These are phyloP conservation scores for Atractosteus spatula DNA, from an alignment of 2,113 vertebrate species.

Conservation along the genomic window DNA sequence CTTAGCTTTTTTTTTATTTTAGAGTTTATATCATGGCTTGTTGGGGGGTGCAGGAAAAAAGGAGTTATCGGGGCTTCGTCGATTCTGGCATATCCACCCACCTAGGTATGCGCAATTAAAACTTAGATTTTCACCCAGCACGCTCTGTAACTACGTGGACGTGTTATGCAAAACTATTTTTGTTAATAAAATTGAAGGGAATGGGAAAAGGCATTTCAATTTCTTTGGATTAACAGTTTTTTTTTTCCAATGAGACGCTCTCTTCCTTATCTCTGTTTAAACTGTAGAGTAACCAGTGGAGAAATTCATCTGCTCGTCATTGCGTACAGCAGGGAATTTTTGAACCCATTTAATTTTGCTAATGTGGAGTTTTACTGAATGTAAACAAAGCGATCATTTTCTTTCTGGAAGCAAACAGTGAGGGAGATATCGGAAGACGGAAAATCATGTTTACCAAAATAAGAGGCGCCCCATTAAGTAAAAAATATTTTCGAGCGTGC, in stretches of 20 bases:
- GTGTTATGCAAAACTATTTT: conserved; percentile 16
- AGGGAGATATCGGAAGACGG: neutral
- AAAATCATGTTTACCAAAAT: neutral
- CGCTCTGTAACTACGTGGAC: conserved; percentile 4
- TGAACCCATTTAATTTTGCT: conserved; percentile 9
- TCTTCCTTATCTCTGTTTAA: conserved; percentile 18
- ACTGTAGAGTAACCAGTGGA: conserved; percentile 8
- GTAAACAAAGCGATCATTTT: conserved; percentile 17
- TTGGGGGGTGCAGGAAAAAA: conserved; percentile 1
- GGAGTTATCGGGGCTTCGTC: neutral
- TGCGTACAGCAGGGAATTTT: conserved; percentile 17
- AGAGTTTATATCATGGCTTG: neutral
- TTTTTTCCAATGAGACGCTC: conserved; percentile 13
- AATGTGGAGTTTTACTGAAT: conserved; percentile 16
- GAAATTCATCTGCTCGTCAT: conserved; percentile 12
- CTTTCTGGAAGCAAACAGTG: conserved; percentile 2
- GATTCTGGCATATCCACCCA: neutral
- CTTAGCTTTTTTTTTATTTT: neutral
- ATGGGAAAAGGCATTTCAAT: conserved; percentile 19
- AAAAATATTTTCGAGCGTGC: too few relatives aligned
- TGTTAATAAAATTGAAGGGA: conserved; percentile 18
- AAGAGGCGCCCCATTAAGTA: neutral
- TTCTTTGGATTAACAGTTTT: conserved; percentile 10
- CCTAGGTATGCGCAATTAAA: conserved; percentile 10
- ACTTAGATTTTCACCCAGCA: conserved; percentile 12